Conservation (phyloP, 2,797 vertebrate genomes). For the Lepilemur septentrionalis region DNA sequence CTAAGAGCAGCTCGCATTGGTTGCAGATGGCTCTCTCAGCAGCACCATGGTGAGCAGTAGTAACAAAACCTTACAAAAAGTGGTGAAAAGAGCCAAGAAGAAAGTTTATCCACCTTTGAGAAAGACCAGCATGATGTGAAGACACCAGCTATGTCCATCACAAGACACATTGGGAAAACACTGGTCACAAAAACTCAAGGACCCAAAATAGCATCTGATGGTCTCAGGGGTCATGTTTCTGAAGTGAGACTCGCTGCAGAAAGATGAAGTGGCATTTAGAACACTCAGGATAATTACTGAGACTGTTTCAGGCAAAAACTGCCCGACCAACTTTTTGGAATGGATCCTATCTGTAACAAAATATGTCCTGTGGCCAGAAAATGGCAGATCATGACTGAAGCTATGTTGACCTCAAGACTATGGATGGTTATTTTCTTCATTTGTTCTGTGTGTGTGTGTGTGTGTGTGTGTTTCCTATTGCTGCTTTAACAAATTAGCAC, state of each 20-base stretch:
- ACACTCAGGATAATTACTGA: background rate
- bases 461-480: background rate
- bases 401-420: background rate
- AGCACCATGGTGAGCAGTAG: background rate
- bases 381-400: background rate
- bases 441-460: background rate
- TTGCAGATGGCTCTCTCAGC: accelerated
- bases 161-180: background rate
- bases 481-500: background rate
- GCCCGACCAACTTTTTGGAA: background rate
- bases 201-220: background rate
- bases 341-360: background rate
- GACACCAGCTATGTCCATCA: background rate
- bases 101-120: background rate
- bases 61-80: background rate
- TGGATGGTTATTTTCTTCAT: background rate
- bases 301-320: background rate
- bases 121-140: background rate
- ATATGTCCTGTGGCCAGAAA: background rate
- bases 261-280: background rate
- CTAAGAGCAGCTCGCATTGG: background rate
- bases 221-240: background rate
- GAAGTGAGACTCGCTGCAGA: background rate
- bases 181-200: background rate
- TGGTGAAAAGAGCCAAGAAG: background rate